Conservation (phyloP, 2,797 vertebrate genomes). For the Distichodus sexfasciatus region DNA sequence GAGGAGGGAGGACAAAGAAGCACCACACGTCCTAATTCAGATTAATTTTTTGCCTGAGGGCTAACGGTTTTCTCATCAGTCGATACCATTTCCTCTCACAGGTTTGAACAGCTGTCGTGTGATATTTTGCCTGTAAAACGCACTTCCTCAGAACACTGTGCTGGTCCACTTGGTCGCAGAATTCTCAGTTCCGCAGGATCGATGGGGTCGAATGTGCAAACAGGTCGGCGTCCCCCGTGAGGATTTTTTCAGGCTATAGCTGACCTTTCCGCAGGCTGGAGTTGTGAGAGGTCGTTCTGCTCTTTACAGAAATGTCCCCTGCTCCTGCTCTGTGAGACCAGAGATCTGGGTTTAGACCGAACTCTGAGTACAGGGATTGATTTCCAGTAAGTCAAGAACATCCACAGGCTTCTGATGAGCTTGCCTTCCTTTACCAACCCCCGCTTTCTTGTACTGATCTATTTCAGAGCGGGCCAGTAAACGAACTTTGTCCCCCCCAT, state of each 20-base stretch:
- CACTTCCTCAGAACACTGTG: background rate
- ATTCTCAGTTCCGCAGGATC: slow-evolving; percentile 54
- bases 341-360: slow-evolving; percentile 20
- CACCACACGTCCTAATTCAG: background rate
- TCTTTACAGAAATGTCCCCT: slow-evolving; percentile 54
- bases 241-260: slow-evolving; percentile 31
- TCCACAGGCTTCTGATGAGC: slow-evolving; percentile 61
- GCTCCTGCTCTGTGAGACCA: slow-evolving; percentile 49
- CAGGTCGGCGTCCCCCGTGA: slow-evolving; percentile 31
- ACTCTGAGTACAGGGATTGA: slow-evolving; percentile 65
- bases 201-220: slow-evolving; percentile 56
- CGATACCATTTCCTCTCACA: background rate
- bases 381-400: slow-evolving; percentile 69
- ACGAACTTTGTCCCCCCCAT: no score
- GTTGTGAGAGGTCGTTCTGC: slow-evolving; percentile 43
- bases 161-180: slow-evolving; percentile 1
- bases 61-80: background rate
- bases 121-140: background rate
- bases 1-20: background rate
- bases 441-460: slow-evolving; percentile 69
- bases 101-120: background rate
- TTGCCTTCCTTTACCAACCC: slow-evolving; percentile 73
- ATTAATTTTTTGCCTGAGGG: background rate
- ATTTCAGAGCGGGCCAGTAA: no score
- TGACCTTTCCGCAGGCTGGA: slow-evolving; percentile 54